Evolutionary conservation across 2,113 vertebrate species (phyloP).

Genomic region (Chloropsis hardwickii): DNA sequence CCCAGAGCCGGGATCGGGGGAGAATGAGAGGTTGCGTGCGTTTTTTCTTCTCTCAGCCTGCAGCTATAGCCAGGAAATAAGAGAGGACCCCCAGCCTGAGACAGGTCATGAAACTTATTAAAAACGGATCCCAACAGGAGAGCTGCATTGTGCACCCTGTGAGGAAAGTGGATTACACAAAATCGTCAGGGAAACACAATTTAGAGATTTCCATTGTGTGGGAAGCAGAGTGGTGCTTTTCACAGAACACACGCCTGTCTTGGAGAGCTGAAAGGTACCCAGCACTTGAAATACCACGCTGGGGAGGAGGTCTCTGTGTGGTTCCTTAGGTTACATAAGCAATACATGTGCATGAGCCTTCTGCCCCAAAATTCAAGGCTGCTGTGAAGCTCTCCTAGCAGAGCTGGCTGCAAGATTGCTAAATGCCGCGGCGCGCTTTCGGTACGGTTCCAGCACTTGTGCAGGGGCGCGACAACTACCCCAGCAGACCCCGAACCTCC

Average conservation of each 20-base stretch:
- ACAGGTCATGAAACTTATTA: no score
- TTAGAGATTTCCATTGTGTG: constrained; percentile 48
- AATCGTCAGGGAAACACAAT: constrained; percentile 45
- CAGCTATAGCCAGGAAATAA: no score
- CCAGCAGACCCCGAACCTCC: no score
- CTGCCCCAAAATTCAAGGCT: background rate
- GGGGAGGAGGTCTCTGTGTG: constrained; percentile 25
- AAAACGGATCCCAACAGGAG: no score
- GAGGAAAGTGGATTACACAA: constrained; percentile 58
- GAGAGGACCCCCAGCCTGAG: no score
- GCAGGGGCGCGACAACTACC: no score
- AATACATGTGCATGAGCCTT: background rate
- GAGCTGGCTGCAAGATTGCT: background rate
- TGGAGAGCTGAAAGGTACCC: constrained; percentile 39
- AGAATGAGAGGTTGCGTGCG: no score
- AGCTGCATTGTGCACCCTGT: constrained; percentile 34
- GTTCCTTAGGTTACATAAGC: constrained; percentile 11
- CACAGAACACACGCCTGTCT: constrained; percentile 21
- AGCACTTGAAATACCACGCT: constrained; percentile 4
- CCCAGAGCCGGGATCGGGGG: no score
- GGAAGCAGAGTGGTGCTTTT: constrained; percentile 48
- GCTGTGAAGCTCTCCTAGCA: background rate
- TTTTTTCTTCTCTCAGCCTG: no score
- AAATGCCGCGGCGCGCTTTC: no score
- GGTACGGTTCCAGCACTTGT: no score